These are phyloP conservation scores for Zootermopsis nevadensis DNA, from an alignment of 2,888 invertebrate genomes.

Conservation along the genomic window DNA sequence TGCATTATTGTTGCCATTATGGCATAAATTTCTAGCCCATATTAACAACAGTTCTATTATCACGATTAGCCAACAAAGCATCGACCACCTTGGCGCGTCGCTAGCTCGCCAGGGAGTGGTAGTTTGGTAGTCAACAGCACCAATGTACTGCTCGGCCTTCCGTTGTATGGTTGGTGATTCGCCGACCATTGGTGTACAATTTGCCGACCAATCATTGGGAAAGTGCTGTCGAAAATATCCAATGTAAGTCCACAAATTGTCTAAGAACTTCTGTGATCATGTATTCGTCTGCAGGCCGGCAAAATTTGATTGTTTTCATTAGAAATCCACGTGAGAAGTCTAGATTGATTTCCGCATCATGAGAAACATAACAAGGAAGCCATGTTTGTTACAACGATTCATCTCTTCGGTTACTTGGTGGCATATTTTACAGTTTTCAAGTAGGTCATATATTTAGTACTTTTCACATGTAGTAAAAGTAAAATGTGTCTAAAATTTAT, in stretches of 20 bases:
- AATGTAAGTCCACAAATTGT: constrained; percentile 81
- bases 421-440: constrained; percentile 43
- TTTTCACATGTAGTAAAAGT: neutral
- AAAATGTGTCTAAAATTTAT: neutral
- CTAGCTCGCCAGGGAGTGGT: constrained; percentile 71
- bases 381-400: constrained; percentile 59
- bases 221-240: constrained; percentile 79
- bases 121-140: constrained; percentile 57
- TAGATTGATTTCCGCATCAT: constrained; percentile 6
- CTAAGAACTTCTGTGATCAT: constrained; percentile 65
- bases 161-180: constrained; percentile 60
- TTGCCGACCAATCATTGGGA: constrained; percentile 91
- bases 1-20: too few relatives aligned
- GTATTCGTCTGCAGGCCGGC: constrained; percentile 52
- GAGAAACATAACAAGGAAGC: constrained; percentile 54
- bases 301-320: constrained; percentile 54
- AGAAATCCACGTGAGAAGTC: constrained; percentile 3
- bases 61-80: constrained; percentile 44
- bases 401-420: constrained; percentile 48
- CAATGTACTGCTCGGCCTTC: constrained; percentile 52
- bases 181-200: constrained; percentile 87
- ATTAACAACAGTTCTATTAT: neutral
- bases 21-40: neutral
- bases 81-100: constrained; percentile 52
- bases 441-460: constrained; percentile 34